Conservation (phyloP, 2,113 vertebrate genomes). For the Dolichallabes microphthalmus region DNA sequence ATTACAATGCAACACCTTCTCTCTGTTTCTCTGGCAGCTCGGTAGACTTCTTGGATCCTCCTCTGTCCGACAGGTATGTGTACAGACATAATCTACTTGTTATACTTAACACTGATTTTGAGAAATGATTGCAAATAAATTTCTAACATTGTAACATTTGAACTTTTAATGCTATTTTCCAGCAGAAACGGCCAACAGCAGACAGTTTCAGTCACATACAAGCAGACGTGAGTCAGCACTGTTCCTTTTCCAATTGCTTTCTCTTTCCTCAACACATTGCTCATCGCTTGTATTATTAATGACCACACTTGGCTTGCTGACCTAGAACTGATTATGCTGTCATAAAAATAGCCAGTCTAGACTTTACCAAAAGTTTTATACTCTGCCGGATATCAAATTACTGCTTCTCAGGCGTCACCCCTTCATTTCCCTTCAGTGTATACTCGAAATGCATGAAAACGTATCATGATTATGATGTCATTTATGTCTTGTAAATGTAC, state of each 20-base stretch:
- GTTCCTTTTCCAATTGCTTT: constrained; percentile 1
- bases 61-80: constrained; percentile 64
- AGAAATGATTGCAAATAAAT: background rate
- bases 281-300: constrained; percentile 44
- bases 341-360: constrained; percentile 61
- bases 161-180: constrained; percentile 42
- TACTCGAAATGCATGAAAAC: constrained; percentile 11
- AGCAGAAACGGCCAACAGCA: constrained; percentile 58
- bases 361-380: constrained; percentile 10
- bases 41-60: constrained; percentile 62
- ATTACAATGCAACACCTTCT: constrained; percentile 65
- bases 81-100: background rate
- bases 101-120: background rate
- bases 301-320: constrained; percentile 53
- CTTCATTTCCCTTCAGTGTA: constrained; percentile 27
- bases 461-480: background rate
- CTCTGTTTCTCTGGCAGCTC: constrained; percentile 57
- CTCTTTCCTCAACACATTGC: constrained; percentile 9
- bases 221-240: constrained; percentile 69
- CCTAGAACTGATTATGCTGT: constrained; percentile 63
- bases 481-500: background rate
- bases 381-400: constrained; percentile 18
- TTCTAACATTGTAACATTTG: background rate
- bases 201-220: constrained; percentile 63
- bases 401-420: constrained; percentile 29